phyloP scores from a whole-genome alignment of 64 coral and sea anemone genomes.

The Dendronephthya gigantea region DNA sequence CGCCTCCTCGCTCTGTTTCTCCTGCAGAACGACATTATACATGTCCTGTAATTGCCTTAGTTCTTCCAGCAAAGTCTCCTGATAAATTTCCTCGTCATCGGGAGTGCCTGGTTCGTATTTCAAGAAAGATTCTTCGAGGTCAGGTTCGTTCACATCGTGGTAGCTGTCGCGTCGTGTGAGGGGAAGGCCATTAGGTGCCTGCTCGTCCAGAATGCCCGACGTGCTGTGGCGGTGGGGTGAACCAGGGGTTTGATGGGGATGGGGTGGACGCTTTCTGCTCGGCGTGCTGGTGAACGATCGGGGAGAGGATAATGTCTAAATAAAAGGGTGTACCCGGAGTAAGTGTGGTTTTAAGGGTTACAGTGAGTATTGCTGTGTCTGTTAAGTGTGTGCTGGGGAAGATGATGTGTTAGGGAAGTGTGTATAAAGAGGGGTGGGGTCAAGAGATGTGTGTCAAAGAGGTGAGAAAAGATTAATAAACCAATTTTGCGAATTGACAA shows the following conservation, averaged over 20 bases:
- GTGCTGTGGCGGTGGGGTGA: slow-evolving; percentile 29
- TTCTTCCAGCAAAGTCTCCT: slow-evolving; percentile 73
- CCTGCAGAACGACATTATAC: slow-evolving; percentile 71
- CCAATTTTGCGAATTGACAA: too few species aligned
- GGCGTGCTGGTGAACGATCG: not conserved
- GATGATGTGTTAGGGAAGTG: too few species aligned
- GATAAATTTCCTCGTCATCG: slow-evolving; percentile 81
- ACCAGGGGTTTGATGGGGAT: too few species aligned
- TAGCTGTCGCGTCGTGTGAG: slow-evolving; percentile 31
- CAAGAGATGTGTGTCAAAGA: too few species aligned
- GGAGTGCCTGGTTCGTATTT: slow-evolving; percentile 62
- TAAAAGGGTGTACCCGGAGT: not conserved
- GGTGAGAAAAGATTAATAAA: too few species aligned
- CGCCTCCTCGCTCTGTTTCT: slow-evolving; percentile 63
- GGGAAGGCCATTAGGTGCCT: slow-evolving; percentile 21
- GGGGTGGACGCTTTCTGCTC: not conserved
- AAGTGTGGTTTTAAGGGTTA: too few species aligned
- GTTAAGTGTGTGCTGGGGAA: too few species aligned
- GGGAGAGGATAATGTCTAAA: slow-evolving; percentile 4
- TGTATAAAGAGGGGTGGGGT: too few species aligned
- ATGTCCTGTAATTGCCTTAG: slow-evolving; percentile 91
- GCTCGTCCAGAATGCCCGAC: not conserved
- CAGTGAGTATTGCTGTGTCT: too few species aligned
- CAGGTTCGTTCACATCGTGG: slow-evolving; percentile 3
- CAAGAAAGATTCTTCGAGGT: slow-evolving; percentile 86